Base-by-base conservation (phyloP, 2,888 invertebrate species). In the Ligdia adustata region DNA sequence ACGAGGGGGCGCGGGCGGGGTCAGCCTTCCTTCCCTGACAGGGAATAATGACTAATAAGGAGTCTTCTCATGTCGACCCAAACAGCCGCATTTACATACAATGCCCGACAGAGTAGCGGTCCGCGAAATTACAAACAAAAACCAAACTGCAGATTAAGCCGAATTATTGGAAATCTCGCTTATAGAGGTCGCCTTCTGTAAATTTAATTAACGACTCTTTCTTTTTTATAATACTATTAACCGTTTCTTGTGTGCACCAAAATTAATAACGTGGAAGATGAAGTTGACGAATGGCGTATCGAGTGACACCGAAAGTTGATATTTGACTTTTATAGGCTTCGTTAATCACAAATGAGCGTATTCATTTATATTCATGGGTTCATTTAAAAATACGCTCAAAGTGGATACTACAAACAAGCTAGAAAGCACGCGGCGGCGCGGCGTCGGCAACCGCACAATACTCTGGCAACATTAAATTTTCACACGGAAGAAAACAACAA, bases 41-140 rank as follows among this genome's bases (percentile, higher is more conserved):
- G 57, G 64, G 50, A 57, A 60, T 60, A 64, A 62, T 67, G 57
- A 64, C 58, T 64, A 41, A 47, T 41, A 49, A 49, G 48, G 57
- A 61, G 59, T 59, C 56, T 57, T 52, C 55, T 52, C 41, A 44
- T 52, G 57, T 58, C 60, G 58, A 60, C 60, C 60, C 64, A 57
- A 59, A 64, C 63, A 58, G 58, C 51, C 51, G 54, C 39, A 79
- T 79, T 79, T 66, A 70, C 79, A 79, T 79, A 80, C 80, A 80
- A 80, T 79, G 56, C 65, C 51, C 47, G 60, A 53, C 65, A 61
- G 62, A 49, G 59, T 66, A 72, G 69, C 69, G 69, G 66, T 61
- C 49, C 50, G 64, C 63, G 46, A 70, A 65, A 69, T 64, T 60
- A 69, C 63, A 58, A 63, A 66, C 62, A 58, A 57, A 68, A 64